Evolutionary conservation across 2,888 invertebrate genomes (phyloP), one percentile per base, ranked within the genome.

Genomic region (Meteorus cinctellus): DNA sequence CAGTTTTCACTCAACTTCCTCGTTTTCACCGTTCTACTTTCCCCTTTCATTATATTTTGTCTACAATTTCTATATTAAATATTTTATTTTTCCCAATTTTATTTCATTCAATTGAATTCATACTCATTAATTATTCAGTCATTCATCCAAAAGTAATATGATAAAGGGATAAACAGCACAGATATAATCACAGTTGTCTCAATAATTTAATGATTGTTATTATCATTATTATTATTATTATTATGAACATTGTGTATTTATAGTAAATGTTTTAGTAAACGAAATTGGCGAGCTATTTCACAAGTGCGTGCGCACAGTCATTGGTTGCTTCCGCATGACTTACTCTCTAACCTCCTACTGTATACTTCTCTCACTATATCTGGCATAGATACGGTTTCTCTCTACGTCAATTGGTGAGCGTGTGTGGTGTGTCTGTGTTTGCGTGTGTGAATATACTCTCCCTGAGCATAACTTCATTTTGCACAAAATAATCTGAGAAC

Each of bases 11-110:
- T 86, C 78, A 85, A 88, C 88, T 89, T 87, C 86, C 87, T 88
- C 85, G 86, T 88, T 89, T 88, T 88, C 89, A 88, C 87, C 86
- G 88, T 88, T 89, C 88, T 87, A 88, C 89, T 89, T 88, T 88
- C 88, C 85, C 87, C 45, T 70, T 68, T 72, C 63, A 27, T 45
- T 63, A 24, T 41, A 69, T 55, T 27, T 34, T 16, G 12, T 48
- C 24, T 45, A 12, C 24, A 8, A 59, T 74, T 74, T 63, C 66
- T 60, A 60, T 68, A 48, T 29, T 27, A 41, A 41, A 67, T 45
- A 45, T 63, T 34, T 66, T 41, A 63, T 59, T 77, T 48, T 29
- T 66, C 69, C 70, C 66, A 60, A 73, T 1, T 16, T n/a, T n/a
- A 4, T 16, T 2, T n/a, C 16, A 6, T n/a, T 16, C 14, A 48